A percentile compares a stretch with the other conserved stretches of the same genome.
These are phyloP conservation scores for Belonocnema kinseyi DNA, from an alignment of 1,140 invertebrate species.

Conservation along the genomic window DNA sequence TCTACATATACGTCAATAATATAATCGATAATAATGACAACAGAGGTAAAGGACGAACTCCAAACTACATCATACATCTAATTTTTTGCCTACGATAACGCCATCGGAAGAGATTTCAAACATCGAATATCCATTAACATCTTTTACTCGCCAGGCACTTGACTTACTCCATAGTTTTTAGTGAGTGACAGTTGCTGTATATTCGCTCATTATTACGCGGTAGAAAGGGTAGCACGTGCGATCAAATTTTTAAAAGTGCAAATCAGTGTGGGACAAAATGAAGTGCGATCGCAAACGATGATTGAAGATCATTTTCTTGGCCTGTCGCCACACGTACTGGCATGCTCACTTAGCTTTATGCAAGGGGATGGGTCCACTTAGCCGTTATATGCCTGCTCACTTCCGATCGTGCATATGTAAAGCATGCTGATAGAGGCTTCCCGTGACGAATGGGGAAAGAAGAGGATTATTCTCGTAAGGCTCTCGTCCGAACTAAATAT, in stretches of 20 bases:
- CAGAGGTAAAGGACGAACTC: too few relatives aligned
- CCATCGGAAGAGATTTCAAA: too few relatives aligned
- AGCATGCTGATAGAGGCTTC: constrained; percentile 50
- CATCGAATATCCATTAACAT: too few relatives aligned
- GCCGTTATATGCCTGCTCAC: constrained; percentile 67
- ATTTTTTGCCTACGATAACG: too few relatives aligned
- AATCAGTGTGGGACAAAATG: constrained; percentile 33
- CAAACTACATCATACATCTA: too few relatives aligned
- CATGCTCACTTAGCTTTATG: constrained; percentile 71
- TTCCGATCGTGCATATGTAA: constrained; percentile 59
- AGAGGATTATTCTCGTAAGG: constrained; percentile 49
- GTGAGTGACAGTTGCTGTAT: too few relatives aligned
- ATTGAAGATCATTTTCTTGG: constrained; percentile 68
- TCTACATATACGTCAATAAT: not conserved
- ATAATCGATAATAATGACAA: not conserved
- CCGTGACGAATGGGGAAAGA: constrained; percentile 57
- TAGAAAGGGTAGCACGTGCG: not conserved
- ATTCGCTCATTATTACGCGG: too few relatives aligned
- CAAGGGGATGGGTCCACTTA: constrained; percentile 69
- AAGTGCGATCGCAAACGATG: constrained; percentile 53
- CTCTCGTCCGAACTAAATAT: not conserved
- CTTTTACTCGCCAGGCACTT: too few relatives aligned
- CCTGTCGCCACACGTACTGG: constrained; percentile 60
- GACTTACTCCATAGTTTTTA: too few relatives aligned
- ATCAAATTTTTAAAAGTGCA: constrained; percentile 47